Evolutionary conservation across 2,113 vertebrate genomes (phyloP), one percentile per base, ranked within the genome.

Genomic region (Desmodus rotundus): DNA sequence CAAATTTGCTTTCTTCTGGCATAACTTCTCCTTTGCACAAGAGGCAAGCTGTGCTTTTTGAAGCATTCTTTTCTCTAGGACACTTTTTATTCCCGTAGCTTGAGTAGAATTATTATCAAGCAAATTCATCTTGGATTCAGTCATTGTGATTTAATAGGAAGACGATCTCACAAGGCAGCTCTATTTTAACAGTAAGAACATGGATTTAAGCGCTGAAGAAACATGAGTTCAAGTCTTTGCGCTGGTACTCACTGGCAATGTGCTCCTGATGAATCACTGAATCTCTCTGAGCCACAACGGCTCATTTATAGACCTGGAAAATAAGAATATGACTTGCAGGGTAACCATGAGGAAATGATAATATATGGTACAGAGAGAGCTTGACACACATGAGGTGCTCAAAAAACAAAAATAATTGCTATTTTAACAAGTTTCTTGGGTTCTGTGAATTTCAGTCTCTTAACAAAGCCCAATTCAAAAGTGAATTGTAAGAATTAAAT

Each of bases 41-140:
- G 54, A 41, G 50, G 87, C 82, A 70, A 80, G 84, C 65, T 80
- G 70, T 92, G 84, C 84, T 91, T 36, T 87, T n/a, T 54, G 54
- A 91, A 88, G 81, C 36, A 50, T 67, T 38, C 17, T 82, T 96
- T 94, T 50, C 89, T 43, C 91, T 52, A 26, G 88, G 54, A 90
- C 5, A 41, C 22, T 65, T 92, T 77, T 31, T 91, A 67, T 93
- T 92, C 76, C 82, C 85, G 56, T 56, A 63, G 85, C 88, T 92
- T 84, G 70, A 87, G 41, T 17, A 94, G 85, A 89, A 86, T 76
- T 72, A 94, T 70, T 65, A 43, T 70, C 73, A 84, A 91, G 52
- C 61, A 58, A 91, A 63, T 76, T 38, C 52, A 36, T 95, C 92
- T 91, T 73, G 54, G 52, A 91, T 43, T 94, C 83, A 80, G 82